Evolutionary conservation across 2,113 vertebrate genomes (phyloP).

Genomic region (Laterallus jamaicensis): DNA sequence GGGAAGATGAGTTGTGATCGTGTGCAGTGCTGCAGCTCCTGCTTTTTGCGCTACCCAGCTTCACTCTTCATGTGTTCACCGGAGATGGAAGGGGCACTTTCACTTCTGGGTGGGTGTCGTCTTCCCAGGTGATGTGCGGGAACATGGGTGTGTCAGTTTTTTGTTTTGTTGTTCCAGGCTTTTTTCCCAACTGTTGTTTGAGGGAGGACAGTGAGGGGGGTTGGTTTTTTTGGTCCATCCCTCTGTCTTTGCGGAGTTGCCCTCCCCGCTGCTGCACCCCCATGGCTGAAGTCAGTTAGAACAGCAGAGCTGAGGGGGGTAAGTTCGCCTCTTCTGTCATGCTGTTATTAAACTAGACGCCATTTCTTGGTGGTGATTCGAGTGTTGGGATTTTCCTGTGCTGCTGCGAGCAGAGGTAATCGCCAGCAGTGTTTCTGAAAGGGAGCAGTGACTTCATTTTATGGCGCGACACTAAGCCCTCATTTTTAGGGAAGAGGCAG

Average conservation of each 20-base stretch:
- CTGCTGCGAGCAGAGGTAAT: not conserved
- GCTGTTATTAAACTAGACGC: not conserved
- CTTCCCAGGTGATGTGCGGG: not conserved
- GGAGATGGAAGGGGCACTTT: not conserved
- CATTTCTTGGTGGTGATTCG: not conserved
- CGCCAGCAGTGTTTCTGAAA: not conserved
- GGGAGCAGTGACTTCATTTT: not conserved
- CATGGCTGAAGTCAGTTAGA: not conserved
- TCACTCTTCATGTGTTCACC: not conserved
- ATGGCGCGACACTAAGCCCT: not conserved
- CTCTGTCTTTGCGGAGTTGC: not conserved
- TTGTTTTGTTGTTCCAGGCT: too few species aligned
- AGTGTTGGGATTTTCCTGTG: not conserved
- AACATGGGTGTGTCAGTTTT: not conserved
- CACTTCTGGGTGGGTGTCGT: not conserved
- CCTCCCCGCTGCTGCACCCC: not conserved
- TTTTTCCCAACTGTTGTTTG: not conserved
- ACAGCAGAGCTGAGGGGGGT: not conserved
- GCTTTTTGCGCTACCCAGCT: not conserved
- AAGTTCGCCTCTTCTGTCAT: not conserved
- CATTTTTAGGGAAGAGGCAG: not conserved
- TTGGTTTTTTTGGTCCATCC: not conserved
- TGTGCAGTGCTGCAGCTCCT: fast-evolving
- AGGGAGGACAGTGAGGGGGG: not conserved
- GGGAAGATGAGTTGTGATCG: not conserved